Base-by-base conservation (phyloP, 2,888 invertebrate species). In the Nomada fucata region DNA sequence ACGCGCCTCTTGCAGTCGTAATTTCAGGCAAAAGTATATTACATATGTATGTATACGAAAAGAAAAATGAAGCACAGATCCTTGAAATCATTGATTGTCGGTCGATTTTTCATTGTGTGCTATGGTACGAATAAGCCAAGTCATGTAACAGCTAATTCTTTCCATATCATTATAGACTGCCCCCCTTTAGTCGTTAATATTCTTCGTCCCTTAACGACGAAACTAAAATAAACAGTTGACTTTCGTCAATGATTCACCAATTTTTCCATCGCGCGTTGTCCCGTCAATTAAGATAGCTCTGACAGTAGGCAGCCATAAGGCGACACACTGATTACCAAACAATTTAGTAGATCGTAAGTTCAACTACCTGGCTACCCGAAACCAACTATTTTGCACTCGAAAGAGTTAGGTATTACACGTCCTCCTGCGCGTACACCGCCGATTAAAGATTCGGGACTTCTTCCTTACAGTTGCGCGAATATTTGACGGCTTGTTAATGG, bases 41-140 rank as follows among this genome's bases (percentile, higher is more conserved):
- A 23, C 23, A 23, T 23, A 26, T 26, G 26, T 26, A 26, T 26
- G 26, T 72, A 20, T 29, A 15, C 13, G 23, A 20, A 42, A 71
- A 36, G n/a, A 52, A 26, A 53, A 78, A 57, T 53, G 47, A 55
- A 67, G 13, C 77, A 15, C 53, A 26, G 11, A 23, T 69, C 42
- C 26, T n/a, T 61, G 47, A 36, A 44, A 36, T 72, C 53, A 10
- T 26, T 2, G 42, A 53, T 61, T n/a, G 10, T 36, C 10, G 29
- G 23, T n/a, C 70, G 36, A 52, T 60, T 71, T 36, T 47, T 15
- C n/a, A n/a, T 52, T 18, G n/a, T n/a, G 9, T 36, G 36, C 7
- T 36, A 36, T 36, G 5, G 7, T 7, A 36, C 7, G 36, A 36
- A 36, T 36, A 7, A 36, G 36, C 36, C 36, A 7, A 36, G 23